phyloP scores from a whole-genome alignment of 1,140 invertebrate species.

The Saccostrea echinata region DNA sequence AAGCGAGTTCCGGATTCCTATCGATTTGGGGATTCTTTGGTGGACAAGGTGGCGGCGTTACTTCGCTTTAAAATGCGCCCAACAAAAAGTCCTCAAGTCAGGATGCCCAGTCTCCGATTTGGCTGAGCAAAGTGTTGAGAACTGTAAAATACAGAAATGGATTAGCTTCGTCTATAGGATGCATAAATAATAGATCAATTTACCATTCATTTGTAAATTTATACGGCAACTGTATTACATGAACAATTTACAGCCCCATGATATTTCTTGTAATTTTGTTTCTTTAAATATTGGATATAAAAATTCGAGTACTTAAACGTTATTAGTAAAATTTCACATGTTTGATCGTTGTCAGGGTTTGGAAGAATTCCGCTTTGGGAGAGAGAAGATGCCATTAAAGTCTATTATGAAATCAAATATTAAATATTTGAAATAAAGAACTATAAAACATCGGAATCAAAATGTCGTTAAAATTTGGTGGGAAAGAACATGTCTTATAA shows the following conservation, averaged over 20 bases:
- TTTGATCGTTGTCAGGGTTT: not conserved
- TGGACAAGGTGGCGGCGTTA: conserved; percentile 8
- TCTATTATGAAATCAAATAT: not conserved
- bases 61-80: not conserved
- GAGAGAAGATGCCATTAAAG: not conserved
- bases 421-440: no score
- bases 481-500: no score
- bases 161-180: not conserved
- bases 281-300: not conserved
- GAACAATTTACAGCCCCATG: not conserved
- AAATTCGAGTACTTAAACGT: not conserved
- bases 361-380: not conserved
- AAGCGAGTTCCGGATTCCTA: not conserved
- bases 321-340: not conserved
- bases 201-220: not conserved
- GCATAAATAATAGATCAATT: not conserved
- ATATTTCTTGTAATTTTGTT: not conserved
- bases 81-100: not conserved
- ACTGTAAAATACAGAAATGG: not conserved
- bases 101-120: conserved; percentile 11
- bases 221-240: not conserved
- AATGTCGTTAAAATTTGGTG: no score
- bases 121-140: not conserved
- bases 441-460: no score
- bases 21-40: not conserved